Evolutionary conservation across 2,797 vertebrate genomes (phyloP).

Genomic region (Streptopelia turtur): DNA sequence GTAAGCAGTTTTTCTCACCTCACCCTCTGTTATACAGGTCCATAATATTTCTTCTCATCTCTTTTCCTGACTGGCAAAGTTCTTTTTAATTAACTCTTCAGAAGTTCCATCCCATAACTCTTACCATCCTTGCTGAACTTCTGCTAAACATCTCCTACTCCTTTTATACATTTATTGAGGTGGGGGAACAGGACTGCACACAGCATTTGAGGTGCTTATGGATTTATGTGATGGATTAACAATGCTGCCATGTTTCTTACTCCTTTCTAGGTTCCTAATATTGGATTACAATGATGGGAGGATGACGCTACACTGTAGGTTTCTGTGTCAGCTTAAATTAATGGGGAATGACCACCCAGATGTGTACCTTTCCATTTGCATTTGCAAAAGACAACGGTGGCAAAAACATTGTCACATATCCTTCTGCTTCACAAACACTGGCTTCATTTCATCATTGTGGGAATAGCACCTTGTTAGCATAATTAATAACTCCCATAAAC

Average conservation of each 20-base stretch:
- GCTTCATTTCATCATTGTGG: neutral
- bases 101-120: neutral
- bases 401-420: neutral
- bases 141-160: neutral
- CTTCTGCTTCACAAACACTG: neutral
- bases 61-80: neutral
- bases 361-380: fast-evolving
- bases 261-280: neutral
- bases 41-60: neutral
- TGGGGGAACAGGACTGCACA: neutral
- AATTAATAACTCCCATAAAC: neutral
- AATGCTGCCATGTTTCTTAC: neutral
- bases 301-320: fast-evolving
- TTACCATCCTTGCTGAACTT: neutral
- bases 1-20: neutral
- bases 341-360: neutral
- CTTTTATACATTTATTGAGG: neutral
- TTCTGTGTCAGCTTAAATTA: neutral
- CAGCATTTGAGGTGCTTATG: fast-evolving
- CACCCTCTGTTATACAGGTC: neutral
- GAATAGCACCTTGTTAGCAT: neutral
- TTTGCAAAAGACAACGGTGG: neutral
- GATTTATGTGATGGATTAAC: neutral
- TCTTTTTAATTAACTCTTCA: neutral
- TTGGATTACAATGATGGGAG: neutral